Base-by-base conservation (phyloP, 2,113 vertebrate species). In the Phoxinus phoxinus region DNA sequence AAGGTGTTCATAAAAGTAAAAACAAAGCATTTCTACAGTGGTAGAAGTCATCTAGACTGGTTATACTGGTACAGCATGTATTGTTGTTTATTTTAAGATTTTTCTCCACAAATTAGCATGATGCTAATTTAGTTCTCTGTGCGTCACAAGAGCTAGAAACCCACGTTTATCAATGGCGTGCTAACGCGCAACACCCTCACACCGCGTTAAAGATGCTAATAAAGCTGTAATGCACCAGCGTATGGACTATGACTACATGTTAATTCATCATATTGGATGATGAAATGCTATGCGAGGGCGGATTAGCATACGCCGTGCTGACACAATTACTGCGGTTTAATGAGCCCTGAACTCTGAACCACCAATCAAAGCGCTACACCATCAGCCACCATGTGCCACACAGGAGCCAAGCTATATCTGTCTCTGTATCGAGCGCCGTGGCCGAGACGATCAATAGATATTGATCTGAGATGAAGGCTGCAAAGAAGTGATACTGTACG, bases 331-430 rank as follows among this genome's bases (percentile, higher is more conserved):
- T 75, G 83, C 2, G 19, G 86, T 89, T 92, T 88, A 91, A 71
- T 90, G 88, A 86, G 93, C 92, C 83, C 86, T 87, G 89, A 86
- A 83, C 77, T 32, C 25, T 89, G 85, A 85, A 83, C 3, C 75
- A 67, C 83, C 89, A 83, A 83, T 85, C 72, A 86, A 85, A 87
- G 58, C 69, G 74, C 87, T 56, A 86, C 65, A 76, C 86, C 82
- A 69, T 23, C 89, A 51, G 32, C 84, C 83, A 12, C 53, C 25
- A 44, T 30, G 48, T 85, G 88, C 82, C 59, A 84, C 51, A 69
- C 87, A 67, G 46, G 51, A 44, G 75, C 88, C 48, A 73, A 73
- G 71, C 87, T 85, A 81, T 63, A 59, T 86, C 74, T 76, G 73
- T 84, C 72, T 74, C 63, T 15, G 15, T 46, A 81, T 84, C 48